Evolutionary conservation across 2,113 vertebrate species (phyloP), one percentile per base, ranked within the genome.

Genomic region (Thalassarche chlororhynchos): DNA sequence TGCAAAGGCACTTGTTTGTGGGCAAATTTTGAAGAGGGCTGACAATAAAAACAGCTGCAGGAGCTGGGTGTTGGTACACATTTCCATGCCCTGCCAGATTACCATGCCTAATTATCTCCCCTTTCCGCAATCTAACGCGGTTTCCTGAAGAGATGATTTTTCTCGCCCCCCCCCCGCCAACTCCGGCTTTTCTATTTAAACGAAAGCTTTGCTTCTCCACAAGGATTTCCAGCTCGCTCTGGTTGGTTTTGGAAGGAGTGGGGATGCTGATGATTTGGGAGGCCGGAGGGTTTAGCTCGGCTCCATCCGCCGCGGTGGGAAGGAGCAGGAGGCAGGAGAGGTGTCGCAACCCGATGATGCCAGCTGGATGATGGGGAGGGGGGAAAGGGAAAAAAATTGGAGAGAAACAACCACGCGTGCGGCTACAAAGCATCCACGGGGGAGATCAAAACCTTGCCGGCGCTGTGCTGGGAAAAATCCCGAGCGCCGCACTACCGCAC

Each of bases 41-140:
- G 92, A 96, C 95, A 95, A 96, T 93, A 87, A 84, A 96, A 97
- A 92, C 92, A 96, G 95, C 94, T 93, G 96, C 94, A 78, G 95
- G 84, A 89, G 70, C 84, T 64, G 93, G 86, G 70, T 94, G 95
- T 95, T 93, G 93, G 94, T 88, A 90, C 94, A 95, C 96, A 94
- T 70, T 75, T 87, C 92, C 94, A 93, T 89, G 82, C 55, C 94
- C 91, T 54, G 86, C 71, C 86, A 64, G 51, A 93, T 93, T 75
- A 79, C 85, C 92, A 29, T 87, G 87, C 84, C 95, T 94, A 92
- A 95, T 96, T 81, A 94, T 84, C 80, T 77, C 58, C 49, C 84
- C 65, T 87, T 82, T 49, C 89, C 51, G 8, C 72, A 26, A 60
- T 26, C 91, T 23, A 61, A 58, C 7, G 66, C 2, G 3, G 26